These are phyloP conservation scores for Chlorops oryzae DNA, from an alignment of 1,140 invertebrate species.

Conservation along the genomic window DNA sequence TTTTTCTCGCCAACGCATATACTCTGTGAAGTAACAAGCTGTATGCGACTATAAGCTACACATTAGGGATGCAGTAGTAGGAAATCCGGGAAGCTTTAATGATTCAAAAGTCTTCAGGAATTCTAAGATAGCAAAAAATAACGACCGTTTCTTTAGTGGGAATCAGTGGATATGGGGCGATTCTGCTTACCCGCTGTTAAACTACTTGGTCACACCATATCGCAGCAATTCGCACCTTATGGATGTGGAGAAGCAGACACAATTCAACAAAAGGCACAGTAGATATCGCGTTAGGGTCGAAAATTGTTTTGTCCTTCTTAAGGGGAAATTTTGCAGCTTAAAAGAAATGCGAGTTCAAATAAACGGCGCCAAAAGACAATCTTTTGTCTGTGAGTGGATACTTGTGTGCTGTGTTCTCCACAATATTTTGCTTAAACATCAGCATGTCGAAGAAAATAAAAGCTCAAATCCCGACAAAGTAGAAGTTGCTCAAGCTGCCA, in stretches of 20 bases:
- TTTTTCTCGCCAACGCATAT: no score
- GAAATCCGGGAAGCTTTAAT: constrained; percentile 1
- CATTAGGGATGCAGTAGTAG: background rate
- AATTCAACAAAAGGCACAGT: background rate
- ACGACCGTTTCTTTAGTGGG: background rate
- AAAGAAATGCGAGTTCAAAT: constrained; percentile 2
- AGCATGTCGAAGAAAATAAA: no score
- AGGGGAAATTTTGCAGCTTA: background rate
- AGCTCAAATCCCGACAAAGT: no score
- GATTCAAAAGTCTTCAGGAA: background rate
- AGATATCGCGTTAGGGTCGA: background rate
- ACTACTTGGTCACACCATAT: background rate
- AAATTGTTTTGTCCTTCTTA: background rate
- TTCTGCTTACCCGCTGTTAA: background rate
- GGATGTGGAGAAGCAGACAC: background rate
- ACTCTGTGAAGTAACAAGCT: background rate
- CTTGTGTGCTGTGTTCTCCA: background rate
- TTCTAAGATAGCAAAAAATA: background rate
- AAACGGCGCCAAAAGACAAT: background rate
- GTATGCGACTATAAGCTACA: background rate
- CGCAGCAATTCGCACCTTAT: background rate
- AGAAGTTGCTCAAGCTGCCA: no score
- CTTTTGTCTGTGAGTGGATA: background rate
- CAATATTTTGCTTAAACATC: constrained; percentile 1
- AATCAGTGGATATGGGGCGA: background rate